Percentiles rank a stretch among this genome's conserved stretches.
Conservation (phyloP, 2,113 vertebrate genomes). For the Atherinomorus stipes region DNA sequence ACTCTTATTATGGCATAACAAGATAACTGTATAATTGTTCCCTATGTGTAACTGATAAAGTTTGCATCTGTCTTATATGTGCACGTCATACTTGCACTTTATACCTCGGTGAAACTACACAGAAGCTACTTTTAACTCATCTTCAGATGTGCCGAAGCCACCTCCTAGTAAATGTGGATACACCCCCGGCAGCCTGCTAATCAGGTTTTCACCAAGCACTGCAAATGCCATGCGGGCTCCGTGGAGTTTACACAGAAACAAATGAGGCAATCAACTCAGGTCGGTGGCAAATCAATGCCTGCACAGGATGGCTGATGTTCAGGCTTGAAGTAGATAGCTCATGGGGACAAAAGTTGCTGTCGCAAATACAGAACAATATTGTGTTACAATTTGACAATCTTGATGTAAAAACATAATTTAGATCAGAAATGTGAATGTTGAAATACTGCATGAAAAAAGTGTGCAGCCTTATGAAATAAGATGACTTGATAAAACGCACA, state of each 20-base stretch:
- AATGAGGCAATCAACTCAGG: constrained; percentile 59
- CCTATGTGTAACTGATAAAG: too few relatives aligned
- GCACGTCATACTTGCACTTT: too few relatives aligned
- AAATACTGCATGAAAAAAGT: too few relatives aligned
- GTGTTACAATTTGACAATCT: neutral
- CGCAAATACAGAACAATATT: neutral
- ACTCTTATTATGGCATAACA: neutral
- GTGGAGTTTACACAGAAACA: constrained; percentile 77
- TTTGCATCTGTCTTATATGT: neutral
- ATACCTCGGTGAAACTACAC: neutral
- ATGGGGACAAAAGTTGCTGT: constrained; percentile 35
- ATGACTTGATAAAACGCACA: too few relatives aligned
- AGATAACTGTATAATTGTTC: neutral
- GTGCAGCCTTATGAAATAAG: too few relatives aligned
- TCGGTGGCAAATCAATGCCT: constrained; percentile 51
- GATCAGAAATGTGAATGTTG: too few relatives aligned
- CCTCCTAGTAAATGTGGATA: constrained; percentile 32
- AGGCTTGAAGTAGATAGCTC: constrained; percentile 31
- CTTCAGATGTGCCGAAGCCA: constrained; percentile 12
- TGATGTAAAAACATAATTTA: neutral
- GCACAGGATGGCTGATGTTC: constrained; percentile 24
- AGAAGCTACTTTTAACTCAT: neutral
- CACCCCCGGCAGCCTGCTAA: constrained; percentile 50
- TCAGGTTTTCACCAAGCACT: constrained; percentile 66
- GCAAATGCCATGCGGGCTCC: constrained; percentile 70